Conservation (phyloP, 2,113 vertebrate species). For the Saccopteryx leptura region DNA sequence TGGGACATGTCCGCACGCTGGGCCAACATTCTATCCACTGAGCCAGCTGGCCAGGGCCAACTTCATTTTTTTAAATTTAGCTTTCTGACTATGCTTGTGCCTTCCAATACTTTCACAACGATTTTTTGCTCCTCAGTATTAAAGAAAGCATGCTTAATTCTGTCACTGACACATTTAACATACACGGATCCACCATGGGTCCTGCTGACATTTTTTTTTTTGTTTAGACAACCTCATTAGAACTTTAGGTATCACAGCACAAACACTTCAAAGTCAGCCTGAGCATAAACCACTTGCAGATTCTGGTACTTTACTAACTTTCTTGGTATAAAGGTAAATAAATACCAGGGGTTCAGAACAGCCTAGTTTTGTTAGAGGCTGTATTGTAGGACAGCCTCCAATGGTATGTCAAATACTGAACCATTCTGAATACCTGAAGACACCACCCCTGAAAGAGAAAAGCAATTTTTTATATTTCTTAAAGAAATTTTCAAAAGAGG, state of each 20-base stretch:
- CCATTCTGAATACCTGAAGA: not conserved
- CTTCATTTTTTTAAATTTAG: not conserved
- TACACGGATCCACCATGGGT: not conserved
- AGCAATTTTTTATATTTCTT: not conserved
- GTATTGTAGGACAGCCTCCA: not conserved
- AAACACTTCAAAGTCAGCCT: not conserved
- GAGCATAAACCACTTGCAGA: not conserved
- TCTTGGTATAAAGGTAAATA: not conserved
- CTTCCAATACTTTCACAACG: not conserved
- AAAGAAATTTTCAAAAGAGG: slow-evolving; percentile 53
- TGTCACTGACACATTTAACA: not conserved
- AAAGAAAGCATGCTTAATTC: not conserved
- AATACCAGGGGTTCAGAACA: not conserved
- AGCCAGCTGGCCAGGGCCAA: no score
- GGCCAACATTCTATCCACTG: no score
- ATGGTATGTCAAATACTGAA: not conserved
- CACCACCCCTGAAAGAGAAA: not conserved
- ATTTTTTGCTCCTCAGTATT: not conserved
- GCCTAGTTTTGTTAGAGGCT: not conserved
- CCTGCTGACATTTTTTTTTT: not conserved
- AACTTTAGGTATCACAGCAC: not conserved
- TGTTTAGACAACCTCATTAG: not conserved
- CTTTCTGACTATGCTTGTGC: not conserved
- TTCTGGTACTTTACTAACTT: not conserved
- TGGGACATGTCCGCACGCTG: no score